Evolutionary conservation across 2,888 invertebrate genomes (phyloP).

Genomic region (Clostera curtula): DNA sequence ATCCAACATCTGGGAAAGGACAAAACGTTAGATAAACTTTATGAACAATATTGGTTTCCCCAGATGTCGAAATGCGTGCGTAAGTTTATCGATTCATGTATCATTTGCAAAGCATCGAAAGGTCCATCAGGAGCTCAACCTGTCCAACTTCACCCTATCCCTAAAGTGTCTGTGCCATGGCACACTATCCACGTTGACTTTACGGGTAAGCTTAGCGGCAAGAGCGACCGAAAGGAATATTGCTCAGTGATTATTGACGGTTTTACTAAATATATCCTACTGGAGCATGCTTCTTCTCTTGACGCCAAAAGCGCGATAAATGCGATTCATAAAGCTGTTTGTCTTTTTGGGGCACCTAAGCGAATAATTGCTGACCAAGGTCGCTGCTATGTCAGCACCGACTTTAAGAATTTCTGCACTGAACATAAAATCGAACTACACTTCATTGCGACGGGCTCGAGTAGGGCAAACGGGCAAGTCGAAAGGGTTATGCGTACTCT

Average conservation of each 20-base stretch:
- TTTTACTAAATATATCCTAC: not conserved
- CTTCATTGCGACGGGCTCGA: slow-evolving; percentile 2
- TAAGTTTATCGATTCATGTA: slow-evolving; percentile 18
- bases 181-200: slow-evolving; percentile 1
- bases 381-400: slow-evolving; percentile 1
- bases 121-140: slow-evolving; percentile 15
- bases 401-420: slow-evolving; percentile 1
- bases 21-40: slow-evolving; percentile 22
- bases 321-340: slow-evolving; percentile 1
- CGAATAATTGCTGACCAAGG: slow-evolving; percentile 6
- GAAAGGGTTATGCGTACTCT: slow-evolving; percentile 4
- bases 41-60: slow-evolving; percentile 23
- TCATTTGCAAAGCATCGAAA: slow-evolving; percentile 19
- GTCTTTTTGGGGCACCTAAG: slow-evolving; percentile 4
- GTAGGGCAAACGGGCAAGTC: not conserved
- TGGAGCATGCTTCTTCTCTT: no score
- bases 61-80: slow-evolving; percentile 17
- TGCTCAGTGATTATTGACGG: slow-evolving; percentile 1
- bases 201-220: slow-evolving; percentile 3
- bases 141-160: slow-evolving; percentile 17
- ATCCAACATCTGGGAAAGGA: slow-evolving; percentile 19
- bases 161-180: slow-evolving; percentile 2
- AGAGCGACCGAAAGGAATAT: slow-evolving; percentile 4
- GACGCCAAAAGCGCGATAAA: slow-evolving; percentile 1
- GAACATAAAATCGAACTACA: slow-evolving; percentile 2